Evolutionary conservation across 2,888 invertebrate species (phyloP), one percentile per base, ranked within the genome.

Genomic region (Clanis bilineata): DNA sequence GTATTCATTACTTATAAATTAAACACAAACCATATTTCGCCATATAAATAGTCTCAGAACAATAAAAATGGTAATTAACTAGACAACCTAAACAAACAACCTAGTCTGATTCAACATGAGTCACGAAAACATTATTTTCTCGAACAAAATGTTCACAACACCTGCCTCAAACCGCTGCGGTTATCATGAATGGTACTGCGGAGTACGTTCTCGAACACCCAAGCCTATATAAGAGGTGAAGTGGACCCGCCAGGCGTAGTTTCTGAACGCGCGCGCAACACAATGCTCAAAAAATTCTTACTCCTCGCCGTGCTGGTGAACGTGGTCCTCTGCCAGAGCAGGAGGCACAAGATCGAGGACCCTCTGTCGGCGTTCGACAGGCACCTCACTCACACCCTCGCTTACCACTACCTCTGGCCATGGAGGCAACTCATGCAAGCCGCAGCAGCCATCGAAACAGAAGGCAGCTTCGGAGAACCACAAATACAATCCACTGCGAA

Each of bases 121-220:
- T 70, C 66, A 67, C 55, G 56, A 32, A 63, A 59, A 63, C 56
- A 32, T n/a, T 66, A 76, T 79, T 78, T 79, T 79, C 79, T 66
- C 71, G 64, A 73, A 76, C 76, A 76, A 77, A n/a, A 70, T 71
- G 91, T 90, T 90, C 74, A 65, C 72, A 65, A 79, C 85, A 66
- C 77, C 90, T 88, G 89, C 71, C 66, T 71, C 66, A 51, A 76
- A 77, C 80, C 74, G 79, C 77, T 81, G 84, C 80, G 80, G 73
- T 79, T 79, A 82, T 82, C 86, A 87, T 84, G 85, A 83, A 77
- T 85, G 76, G 78, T 64, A 39, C 71, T 73, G 76, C 71, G 72
- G 72, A 74, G 82, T 77, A 83, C 83, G 80, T 90, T 92, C 92
- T 88, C 86, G 92, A 92, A 91, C 78, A 68, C 65, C 69, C 78